Conservation (phyloP, 2,797 vertebrate species). For the Gymnodraco acuticeps region DNA sequence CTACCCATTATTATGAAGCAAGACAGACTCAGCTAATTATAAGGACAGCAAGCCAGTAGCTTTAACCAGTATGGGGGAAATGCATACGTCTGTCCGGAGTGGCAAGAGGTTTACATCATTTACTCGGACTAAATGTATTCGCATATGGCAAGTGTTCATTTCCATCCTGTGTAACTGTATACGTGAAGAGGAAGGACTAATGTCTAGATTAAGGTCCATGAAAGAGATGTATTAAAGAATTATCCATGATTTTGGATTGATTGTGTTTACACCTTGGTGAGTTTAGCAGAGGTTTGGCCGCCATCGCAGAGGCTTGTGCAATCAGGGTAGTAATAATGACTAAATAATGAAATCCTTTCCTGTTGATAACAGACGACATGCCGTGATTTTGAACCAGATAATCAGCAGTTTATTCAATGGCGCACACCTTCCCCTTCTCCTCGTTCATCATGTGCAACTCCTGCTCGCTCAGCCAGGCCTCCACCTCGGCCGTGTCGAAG, state of each 20-base stretch:
- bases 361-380: neutral
- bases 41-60: too few species aligned
- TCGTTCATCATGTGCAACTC: slow-evolving; percentile 97
- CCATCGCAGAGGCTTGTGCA: neutral
- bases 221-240: neutral
- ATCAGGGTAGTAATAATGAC: neutral
- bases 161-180: neutral
- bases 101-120: too few species aligned
- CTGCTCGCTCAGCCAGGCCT: slow-evolving; percentile 96
- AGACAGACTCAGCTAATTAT: too few species aligned
- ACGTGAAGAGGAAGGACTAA: neutral
- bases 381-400: neutral
- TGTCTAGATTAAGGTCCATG: neutral
- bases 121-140: too few species aligned
- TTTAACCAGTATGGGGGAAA: too few species aligned
- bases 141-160: too few species aligned
- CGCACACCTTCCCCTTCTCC: slow-evolving; percentile 93
- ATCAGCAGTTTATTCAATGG: neutral
- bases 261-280: neutral
- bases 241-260: neutral
- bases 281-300: neutral
- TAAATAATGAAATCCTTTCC: neutral
- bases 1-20: too few species aligned
- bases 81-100: too few species aligned
- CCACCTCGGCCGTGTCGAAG: slow-evolving; percentile 93